These are phyloP conservation scores for Pantelozetes paolii DNA, from an alignment of 2,888 invertebrate genomes.

Conservation along the genomic window DNA sequence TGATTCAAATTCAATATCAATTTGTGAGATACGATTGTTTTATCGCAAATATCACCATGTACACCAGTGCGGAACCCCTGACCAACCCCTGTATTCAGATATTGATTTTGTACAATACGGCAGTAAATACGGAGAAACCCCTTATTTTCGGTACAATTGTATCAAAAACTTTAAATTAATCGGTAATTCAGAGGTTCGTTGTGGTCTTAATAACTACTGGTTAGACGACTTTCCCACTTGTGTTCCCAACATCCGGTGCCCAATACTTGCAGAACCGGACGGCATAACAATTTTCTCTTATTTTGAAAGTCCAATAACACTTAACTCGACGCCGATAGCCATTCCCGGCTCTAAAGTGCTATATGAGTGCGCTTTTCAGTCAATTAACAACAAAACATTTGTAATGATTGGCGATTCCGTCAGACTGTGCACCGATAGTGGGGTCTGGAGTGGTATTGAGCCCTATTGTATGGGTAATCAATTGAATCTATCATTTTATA, in stretches of 20 bases:
- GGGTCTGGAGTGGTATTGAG: background rate
- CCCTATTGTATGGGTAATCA: background rate
- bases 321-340: background rate
- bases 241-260: background rate
- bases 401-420: constrained; percentile 14
- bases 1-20: background rate
- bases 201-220: constrained; percentile 4
- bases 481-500: background rate
- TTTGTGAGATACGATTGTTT: constrained; percentile 6
- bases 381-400: background rate
- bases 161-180: background rate
- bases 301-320: background rate
- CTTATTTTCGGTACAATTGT: background rate
- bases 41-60: background rate
- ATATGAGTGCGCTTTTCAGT: background rate
- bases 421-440: background rate
- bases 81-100: background rate
- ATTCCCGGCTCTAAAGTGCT: background rate
- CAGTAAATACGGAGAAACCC: background rate
- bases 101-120: background rate
- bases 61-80: background rate
- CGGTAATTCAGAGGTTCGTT: background rate
- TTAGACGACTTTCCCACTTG: background rate
- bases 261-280: background rate
- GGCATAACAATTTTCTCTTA: background rate